Evolutionary conservation across 2,113 vertebrate species (phyloP).

Genomic region (Pagrus major): DNA sequence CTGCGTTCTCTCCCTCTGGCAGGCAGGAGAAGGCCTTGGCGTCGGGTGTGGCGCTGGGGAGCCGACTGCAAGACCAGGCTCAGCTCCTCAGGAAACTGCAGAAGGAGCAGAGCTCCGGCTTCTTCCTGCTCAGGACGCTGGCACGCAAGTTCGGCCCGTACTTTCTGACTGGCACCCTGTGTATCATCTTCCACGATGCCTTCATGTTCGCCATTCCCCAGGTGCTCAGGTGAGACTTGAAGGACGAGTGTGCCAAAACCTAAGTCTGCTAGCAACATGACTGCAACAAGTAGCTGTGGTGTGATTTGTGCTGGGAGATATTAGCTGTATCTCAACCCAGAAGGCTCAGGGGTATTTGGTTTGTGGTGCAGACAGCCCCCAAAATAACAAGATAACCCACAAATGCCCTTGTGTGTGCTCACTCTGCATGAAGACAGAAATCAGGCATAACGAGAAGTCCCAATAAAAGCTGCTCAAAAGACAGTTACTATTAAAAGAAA

Average conservation of each 20-base stretch:
- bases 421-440: not conserved
- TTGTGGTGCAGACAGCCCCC: constrained; percentile 1
- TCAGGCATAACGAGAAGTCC: constrained; percentile 17
- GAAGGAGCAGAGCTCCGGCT: constrained; percentile 75
- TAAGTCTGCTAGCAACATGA: not conserved
- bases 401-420: not conserved
- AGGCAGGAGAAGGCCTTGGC: constrained; percentile 81
- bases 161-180: constrained; percentile 89
- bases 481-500: constrained; percentile 8
- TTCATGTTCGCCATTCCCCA: constrained; percentile 92
- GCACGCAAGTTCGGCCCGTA: constrained; percentile 87
- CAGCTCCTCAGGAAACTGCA: constrained; percentile 86
- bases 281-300: not conserved
- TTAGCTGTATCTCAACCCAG: not conserved
- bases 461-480: not conserved
- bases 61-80: constrained; percentile 84
- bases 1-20: constrained; percentile 37
- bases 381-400: constrained; percentile 1
- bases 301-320: not conserved
- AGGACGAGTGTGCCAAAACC: not conserved
- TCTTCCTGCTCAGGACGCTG: constrained; percentile 86
- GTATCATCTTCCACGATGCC: constrained; percentile 87
- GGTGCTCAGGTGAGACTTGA: constrained; percentile 88
- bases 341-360: constrained; percentile 5
- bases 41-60: constrained; percentile 55